Base-by-base conservation (phyloP, 2,797 vertebrate species). In the Odontamblyopus lacepedii region DNA sequence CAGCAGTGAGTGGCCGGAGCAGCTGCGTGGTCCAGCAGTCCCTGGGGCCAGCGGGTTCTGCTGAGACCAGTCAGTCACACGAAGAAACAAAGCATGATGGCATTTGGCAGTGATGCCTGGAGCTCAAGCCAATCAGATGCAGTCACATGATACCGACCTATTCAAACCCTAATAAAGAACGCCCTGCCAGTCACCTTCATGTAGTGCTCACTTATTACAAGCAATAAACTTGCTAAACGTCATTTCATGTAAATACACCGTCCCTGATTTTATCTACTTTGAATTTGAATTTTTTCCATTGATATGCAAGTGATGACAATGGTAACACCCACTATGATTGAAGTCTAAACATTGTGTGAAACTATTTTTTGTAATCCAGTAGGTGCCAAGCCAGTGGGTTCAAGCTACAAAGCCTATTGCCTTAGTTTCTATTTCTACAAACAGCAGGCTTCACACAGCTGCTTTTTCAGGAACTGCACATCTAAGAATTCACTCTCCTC, bases 21-120 rank as follows among this genome's bases (percentile, higher is more conserved):
- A 95, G 94, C 93, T 95, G 93, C 86, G 76, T 75, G 72, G 82
- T 83, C 69, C 63, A 85, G 77, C 70, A 23, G 69, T 55, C 50
- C 57, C 64, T 63, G 67, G 73, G 78, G 77, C 69, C 56, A 19
- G 70, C 77, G 44, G 75, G 76, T 80, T 88, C 80, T 59, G 56
- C 79, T 81, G 83, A 85, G 86, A 78, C 85, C 85, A 71, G 81
- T 89, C 86, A 84, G 82, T 89, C 84, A 86, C 85, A 78, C 82
- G 3, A 12, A 44, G 11, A 44, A 71, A 79, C 81, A 85, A 83
- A 87, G 85, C 74, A 69, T 74, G 72, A 67, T 65, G 89, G 87
- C 77, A 87, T 91, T 86, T 87, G 78, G 74, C 79, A 70, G 55
- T 30, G 5, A 74, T 75, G 80, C 78, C 74, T 61, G 64, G 79